These are phyloP conservation scores for Philhelius pedissequus DNA, from an alignment of 2,888 invertebrate genomes.

Conservation along the genomic window DNA sequence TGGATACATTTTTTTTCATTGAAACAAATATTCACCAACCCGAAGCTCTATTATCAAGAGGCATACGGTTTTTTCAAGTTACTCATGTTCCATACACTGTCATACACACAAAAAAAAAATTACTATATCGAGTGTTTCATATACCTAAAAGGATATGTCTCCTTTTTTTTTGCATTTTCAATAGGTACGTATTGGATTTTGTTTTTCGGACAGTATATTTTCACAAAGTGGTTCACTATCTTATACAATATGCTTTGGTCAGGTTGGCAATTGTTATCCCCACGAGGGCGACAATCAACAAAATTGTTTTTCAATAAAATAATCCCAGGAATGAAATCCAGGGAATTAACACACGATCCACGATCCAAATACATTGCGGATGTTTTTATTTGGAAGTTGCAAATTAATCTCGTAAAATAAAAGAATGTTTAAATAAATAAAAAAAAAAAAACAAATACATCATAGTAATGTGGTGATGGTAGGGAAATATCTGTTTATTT, in stretches of 20 bases:
- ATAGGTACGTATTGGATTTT: too few relatives aligned
- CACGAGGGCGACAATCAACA: conserved; percentile 27
- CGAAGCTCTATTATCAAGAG: conserved; percentile 57
- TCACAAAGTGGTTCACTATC: background rate
- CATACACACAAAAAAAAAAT: background rate
- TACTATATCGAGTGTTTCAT: background rate
- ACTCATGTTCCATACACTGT: background rate
- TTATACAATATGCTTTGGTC: conserved; percentile 21
- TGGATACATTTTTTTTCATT: conserved; percentile 44
- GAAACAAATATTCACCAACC: conserved; percentile 61
- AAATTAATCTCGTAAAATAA: conserved; percentile 20
- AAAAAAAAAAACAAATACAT: background rate
- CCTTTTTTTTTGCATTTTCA: background rate
- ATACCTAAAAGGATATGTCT: background rate
- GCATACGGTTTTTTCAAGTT: conserved; percentile 20
- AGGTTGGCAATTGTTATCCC: conserved; percentile 28
- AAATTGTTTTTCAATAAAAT: conserved; percentile 63
- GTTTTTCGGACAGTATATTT: conserved; percentile 19
- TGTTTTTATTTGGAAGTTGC: conserved; percentile 19
- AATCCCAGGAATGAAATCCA: conserved; percentile 6
- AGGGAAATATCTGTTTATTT: background rate
- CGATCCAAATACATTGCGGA: conserved; percentile 9
- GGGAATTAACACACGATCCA: conserved; percentile 44
- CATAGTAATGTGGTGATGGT: background rate
- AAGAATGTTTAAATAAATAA: background rate